Evolutionary conservation across 2,888 invertebrate genomes (phyloP), one percentile per base, ranked within the genome.

Genomic region (Lasioglossum villosulum): DNA sequence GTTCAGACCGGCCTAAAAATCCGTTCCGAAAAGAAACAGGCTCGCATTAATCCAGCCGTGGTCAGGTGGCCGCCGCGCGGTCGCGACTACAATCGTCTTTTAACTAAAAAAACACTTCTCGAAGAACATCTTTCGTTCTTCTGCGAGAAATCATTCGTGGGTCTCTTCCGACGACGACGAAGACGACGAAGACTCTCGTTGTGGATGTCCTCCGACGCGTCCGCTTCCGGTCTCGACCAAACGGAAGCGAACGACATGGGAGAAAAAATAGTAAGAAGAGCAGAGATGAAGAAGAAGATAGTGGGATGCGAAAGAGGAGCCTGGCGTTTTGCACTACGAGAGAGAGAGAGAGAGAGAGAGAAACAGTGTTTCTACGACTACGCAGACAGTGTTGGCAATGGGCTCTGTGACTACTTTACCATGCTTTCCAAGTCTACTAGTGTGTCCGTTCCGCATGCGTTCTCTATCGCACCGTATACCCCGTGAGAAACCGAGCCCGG

Each of bases 1-100:
- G 89, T 95, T 95, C 87, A 94, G 91, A 89, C 94, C 94, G 88
- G 93, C 91, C 95, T 95, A 93, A 83, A 83, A 94, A 94, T 92
- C 71, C 90, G 83, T 90, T 87, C 83, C 82, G 84, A 86, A 86
- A 75, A 78, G 82, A 75, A 86, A 78, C 77, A 82, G 39, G 79
- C 86, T 90, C 84, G 91, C 78, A 86, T 90, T 89, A 90, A 89
- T 84, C 71, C 68, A 37, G 68, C 68, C 37, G 68, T 34, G 68
- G 34, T 37, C 37, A 4, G 68, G 23, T 34, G 48, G 70, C 45
- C 68, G 66, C 79, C 37, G 30, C 83, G 78, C 42, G 45, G 48
- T 74, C 82, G 73, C 87, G 59, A 19, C 83, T 59, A 42, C 48
- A 39, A 71, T 72, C 19, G 42, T 34, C 30, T 30, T 66, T 66